A percentile compares a stretch with the other conserved stretches of the same genome.
phyloP scores from a whole-genome alignment of 1,140 invertebrate genomes.

The Aporrectodea caliginosa region DNA sequence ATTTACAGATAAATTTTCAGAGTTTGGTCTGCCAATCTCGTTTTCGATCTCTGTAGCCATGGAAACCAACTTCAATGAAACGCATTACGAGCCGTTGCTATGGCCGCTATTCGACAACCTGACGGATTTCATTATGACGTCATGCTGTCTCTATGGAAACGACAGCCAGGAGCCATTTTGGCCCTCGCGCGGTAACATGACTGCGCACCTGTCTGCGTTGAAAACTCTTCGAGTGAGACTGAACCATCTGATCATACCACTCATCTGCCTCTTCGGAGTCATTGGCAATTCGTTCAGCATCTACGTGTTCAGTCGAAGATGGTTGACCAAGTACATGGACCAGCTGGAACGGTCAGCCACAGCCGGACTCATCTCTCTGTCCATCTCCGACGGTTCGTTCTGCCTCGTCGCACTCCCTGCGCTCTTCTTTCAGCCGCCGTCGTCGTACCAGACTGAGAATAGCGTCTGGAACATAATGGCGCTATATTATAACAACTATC shows the following conservation, averaged over 20 bases:
- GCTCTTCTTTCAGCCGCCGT: conserved; percentile 1
- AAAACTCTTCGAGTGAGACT: background rate
- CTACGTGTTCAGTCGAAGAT: conserved; percentile 13
- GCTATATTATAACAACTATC: conserved; percentile 23
- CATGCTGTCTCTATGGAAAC: background rate
- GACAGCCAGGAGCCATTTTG: background rate
- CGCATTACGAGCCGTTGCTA: background rate
- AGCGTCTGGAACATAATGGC: background rate
- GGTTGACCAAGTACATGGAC: conserved; percentile 21
- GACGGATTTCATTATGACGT: background rate
- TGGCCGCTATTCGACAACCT: background rate
- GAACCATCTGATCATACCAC: background rate
- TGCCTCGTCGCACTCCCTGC: conserved; percentile 23
- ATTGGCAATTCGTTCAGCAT: conserved; percentile 12
- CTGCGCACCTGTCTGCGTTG: background rate
- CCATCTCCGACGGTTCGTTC: conserved; percentile 25
- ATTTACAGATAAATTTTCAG: too few species aligned
- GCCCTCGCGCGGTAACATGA: background rate
- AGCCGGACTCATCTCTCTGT: conserved; percentile 19
- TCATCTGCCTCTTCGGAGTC: conserved; percentile 17
- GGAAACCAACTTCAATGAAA: too few species aligned
- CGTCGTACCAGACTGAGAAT: background rate
- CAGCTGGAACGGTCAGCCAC: conserved; percentile 2
- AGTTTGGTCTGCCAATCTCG: too few species aligned
- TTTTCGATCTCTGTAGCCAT: too few species aligned